Evolutionary conservation across 2,888 invertebrate species (phyloP).

Genomic region (Melieria crassipennis): DNA sequence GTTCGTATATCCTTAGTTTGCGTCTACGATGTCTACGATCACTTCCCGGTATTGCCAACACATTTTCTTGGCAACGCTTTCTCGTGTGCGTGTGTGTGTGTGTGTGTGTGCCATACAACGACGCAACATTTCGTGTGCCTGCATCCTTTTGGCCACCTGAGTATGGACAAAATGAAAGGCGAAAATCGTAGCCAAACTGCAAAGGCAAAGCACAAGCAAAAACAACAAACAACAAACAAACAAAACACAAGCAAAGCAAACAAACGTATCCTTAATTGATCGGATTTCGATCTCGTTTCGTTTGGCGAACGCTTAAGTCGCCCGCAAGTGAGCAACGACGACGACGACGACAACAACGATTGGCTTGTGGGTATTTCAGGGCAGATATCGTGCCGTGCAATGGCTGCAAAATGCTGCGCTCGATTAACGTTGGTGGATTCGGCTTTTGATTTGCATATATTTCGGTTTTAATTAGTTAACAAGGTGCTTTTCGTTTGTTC

Average conservation of each 20-base stretch:
- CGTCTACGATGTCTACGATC: too few relatives aligned
- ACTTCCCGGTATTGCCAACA: too few relatives aligned
- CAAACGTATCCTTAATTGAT: conserved; percentile 51
- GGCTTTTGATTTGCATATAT: conserved; percentile 62
- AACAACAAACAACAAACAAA: conserved; percentile 10
- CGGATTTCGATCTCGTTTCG: conserved; percentile 43
- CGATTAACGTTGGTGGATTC: conserved; percentile 14
- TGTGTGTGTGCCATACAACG: too few relatives aligned
- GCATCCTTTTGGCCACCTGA: too few relatives aligned
- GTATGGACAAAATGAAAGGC: too few relatives aligned
- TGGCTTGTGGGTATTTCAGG: too few relatives aligned
- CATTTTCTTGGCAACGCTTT: too few relatives aligned
- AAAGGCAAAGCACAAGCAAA: neutral
- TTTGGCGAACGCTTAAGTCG: neutral
- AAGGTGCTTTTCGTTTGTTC: conserved; percentile 60
- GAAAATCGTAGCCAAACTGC: neutral
- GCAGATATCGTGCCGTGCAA: neutral
- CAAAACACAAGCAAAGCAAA: conserved; percentile 16
- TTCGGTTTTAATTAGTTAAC: conserved; percentile 64
- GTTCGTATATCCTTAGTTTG: too few relatives aligned
- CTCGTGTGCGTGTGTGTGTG: too few relatives aligned
- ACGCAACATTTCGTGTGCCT: too few relatives aligned
- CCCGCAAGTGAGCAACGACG: conserved; percentile 30
- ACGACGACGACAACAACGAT: conserved; percentile 34
- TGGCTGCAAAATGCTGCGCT: conserved; percentile 4